Evolutionary conservation across 2,113 vertebrate species (phyloP), one percentile per base, ranked within the genome.

Genomic region (Coracopsis vasa): DNA sequence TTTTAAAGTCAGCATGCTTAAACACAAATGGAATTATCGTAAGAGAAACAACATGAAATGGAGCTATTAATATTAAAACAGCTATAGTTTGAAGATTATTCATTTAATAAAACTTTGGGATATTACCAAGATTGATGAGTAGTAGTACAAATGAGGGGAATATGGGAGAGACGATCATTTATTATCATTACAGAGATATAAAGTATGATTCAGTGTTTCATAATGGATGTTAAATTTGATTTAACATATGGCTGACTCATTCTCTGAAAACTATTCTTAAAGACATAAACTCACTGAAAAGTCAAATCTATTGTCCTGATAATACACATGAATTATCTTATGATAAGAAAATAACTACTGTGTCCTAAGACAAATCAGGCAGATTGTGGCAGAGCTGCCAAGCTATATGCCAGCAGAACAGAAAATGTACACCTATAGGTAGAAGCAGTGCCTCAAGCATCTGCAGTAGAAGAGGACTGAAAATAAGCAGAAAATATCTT

Each of bases 141-240:
- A 97, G 97, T 80, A 94, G 91, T 97, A 97, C 94, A 98, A 98
- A 98, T 94, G 97, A 95, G 95, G 90, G 95, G 96, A 97, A 96
- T 96, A 97, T 86, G 91, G 97, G 95, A 97, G 95, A 97, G 97
- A 95, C 51, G 75, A 98, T 98, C 90, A 98, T 98, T 98, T 98
- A 97, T 98, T 98, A 98, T 98, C 97, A 98, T 98, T 98, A 98
- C 97, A 95, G 96, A 97, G 96, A 97, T 98, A 97, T 96, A 98
- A 97, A 98, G 95, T 97, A 97, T 97, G 97, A 98, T 98, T 97
- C 98, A 97, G 94, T 97, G 96, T 97, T 98, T 98, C 97, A 97
- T 97, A 98, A 98, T 97, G 97, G 97, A 97, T 98, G 93, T 97
- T 98, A 98, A 98, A 98, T 98, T 98, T 98, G 98, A 98, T 98